These are phyloP conservation scores for Amblyopsis hoosieri DNA, from an alignment of 2,797 vertebrate genomes.

Conservation along the genomic window DNA sequence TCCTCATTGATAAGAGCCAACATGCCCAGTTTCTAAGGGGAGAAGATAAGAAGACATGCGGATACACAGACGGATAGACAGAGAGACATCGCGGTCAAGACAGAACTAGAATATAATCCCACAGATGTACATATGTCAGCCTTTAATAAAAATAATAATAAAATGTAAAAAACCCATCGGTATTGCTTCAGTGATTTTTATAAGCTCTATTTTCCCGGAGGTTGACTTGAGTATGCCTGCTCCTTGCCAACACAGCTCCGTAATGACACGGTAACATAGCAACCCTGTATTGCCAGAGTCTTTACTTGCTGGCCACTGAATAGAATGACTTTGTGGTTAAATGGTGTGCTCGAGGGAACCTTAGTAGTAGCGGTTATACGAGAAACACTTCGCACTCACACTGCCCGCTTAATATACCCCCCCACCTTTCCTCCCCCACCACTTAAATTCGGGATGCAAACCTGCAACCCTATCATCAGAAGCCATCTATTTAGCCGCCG, in stretches of 20 bases:
- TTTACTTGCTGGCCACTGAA: background rate
- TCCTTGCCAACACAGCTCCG: background rate
- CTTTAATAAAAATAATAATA: constrained; percentile 29
- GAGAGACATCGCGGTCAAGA: constrained; percentile 48
- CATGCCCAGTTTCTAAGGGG: constrained; percentile 87
- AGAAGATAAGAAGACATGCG: constrained; percentile 7
- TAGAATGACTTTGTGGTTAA: background rate
- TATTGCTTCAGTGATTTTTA: constrained; percentile 28
- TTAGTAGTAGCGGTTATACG: too few relatives aligned
- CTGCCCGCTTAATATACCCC: background rate
- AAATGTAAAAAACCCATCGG: background rate
- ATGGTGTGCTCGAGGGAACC: too few relatives aligned
- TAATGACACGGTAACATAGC: constrained; percentile 8
- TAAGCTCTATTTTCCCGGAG: constrained; percentile 20
- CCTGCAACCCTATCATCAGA: constrained; percentile 13
- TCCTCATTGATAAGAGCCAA: constrained; percentile 94
- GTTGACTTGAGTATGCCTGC: constrained; percentile 9
- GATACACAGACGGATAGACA: constrained; percentile 44
- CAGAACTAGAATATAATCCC: constrained; percentile 55
- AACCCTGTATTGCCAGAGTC: background rate
- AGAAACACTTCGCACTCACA: too few relatives aligned
- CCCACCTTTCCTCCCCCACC: background rate
- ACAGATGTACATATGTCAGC: constrained; percentile 50
- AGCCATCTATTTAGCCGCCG: background rate
- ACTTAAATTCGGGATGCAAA: constrained; percentile 17